A percentile compares a stretch with the other conserved stretches of the same genome.
phyloP scores from a whole-genome alignment of 2,797 vertebrate genomes.

The Coregonus sp. region DNA sequence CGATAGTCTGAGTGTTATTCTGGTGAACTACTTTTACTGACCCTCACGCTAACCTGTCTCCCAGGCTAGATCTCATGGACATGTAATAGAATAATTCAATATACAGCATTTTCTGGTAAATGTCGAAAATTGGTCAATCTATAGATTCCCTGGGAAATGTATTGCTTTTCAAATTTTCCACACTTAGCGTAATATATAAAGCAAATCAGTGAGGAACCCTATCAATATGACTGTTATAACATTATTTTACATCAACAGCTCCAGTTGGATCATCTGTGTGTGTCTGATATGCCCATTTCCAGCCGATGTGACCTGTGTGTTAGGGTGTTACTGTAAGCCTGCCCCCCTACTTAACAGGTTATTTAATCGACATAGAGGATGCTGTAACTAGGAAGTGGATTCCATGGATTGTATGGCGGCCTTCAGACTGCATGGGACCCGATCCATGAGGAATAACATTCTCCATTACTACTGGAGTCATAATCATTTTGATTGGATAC shows the following conservation, averaged over 20 bases:
- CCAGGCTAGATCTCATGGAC: neutral
- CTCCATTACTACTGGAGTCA: neutral
- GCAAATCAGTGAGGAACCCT: neutral
- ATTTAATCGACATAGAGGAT: slow-evolving; percentile 15
- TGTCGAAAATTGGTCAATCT: no score
- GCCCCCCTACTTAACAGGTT: slow-evolving; percentile 18
- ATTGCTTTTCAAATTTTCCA: no score
- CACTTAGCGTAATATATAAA: no score
- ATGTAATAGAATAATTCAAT: neutral
- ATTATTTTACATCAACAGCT: neutral
- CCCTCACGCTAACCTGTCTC: neutral
- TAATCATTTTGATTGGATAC: neutral
- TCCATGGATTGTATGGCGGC: slow-evolving; percentile 16
- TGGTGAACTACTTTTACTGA: no score
- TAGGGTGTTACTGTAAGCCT: neutral
- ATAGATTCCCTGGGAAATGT: no score
- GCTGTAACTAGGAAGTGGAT: slow-evolving; percentile 23
- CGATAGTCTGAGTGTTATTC: no score
- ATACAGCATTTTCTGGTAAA: no score
- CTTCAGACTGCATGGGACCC: slow-evolving; percentile 9
- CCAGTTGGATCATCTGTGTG: neutral
- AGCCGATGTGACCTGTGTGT: neutral
- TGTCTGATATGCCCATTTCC: neutral
- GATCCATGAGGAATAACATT: slow-evolving; percentile 5
- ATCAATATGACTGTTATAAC: neutral